A percentile compares a stretch with the other conserved stretches of the same genome.
These are phyloP conservation scores for Xiphorhynchus elegans DNA, from an alignment of 2,113 vertebrate genomes.

Conservation along the genomic window DNA sequence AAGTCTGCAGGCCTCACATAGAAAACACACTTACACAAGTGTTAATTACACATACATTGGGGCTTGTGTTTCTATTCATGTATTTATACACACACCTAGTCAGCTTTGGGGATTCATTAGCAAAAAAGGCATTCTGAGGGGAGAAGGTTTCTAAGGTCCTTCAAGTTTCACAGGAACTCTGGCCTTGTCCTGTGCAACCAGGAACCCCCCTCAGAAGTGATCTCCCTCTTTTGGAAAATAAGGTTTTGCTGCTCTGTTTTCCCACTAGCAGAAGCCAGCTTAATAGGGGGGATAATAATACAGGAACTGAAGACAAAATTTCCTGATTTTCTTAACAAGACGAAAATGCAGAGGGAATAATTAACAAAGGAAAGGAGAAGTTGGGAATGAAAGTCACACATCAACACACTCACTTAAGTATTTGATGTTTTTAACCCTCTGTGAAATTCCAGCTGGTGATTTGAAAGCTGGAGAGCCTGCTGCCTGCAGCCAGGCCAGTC, in stretches of 20 bases:
- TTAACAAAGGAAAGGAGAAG: neutral
- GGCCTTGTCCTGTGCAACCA: fast-evolving
- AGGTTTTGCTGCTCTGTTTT: neutral
- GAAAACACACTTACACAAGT: neutral
- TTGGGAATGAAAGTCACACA: neutral
- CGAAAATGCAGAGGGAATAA: neutral
- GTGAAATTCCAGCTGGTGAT: neutral
- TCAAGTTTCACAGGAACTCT: neutral
- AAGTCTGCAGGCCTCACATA: neutral
- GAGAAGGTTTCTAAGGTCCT: neutral
- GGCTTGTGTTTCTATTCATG: neutral
- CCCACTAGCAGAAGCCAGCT: neutral
- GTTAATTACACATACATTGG: neutral
- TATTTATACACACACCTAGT: neutral
- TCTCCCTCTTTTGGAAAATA: neutral
- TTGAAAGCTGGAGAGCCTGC: neutral
- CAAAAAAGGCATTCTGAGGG: neutral
- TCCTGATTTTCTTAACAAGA: neutral
- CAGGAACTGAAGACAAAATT: neutral
- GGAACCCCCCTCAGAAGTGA: neutral
- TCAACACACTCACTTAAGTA: neutral
- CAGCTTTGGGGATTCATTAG: neutral
- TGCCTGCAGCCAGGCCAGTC: neutral
- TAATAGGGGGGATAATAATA: neutral
- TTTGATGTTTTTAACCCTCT: neutral